phyloP scores from a whole-genome alignment of 2,113 vertebrate genomes.

The Mastomys coucha region DNA sequence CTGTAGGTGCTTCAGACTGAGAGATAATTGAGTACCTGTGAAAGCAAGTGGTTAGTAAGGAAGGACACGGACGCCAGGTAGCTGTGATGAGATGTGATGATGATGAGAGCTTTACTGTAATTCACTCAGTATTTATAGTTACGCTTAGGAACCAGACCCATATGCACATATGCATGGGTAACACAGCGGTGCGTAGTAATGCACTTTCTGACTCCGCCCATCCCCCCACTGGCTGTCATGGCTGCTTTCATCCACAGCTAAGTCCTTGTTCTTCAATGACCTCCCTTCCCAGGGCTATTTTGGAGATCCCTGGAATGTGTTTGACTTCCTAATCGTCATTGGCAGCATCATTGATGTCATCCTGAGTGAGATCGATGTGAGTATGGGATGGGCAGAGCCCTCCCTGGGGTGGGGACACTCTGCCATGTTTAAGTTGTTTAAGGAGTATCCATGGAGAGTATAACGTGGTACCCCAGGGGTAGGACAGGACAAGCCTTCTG shows the following conservation, averaged over 20 bases:
- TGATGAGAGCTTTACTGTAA: no score
- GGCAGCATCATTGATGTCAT: slow-evolving; percentile 98
- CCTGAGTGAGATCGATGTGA: slow-evolving; percentile 97
- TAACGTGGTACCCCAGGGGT: not conserved
- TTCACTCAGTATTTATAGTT: no score
- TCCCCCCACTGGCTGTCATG: not conserved
- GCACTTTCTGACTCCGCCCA: no score
- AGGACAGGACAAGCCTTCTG: not conserved
- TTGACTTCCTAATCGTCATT: slow-evolving; percentile 98
- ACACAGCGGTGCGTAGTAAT: no score
- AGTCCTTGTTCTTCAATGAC: not conserved
- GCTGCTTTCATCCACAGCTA: not conserved
- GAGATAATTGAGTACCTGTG: no score
- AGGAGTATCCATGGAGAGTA: not conserved
- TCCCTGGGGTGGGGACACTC: not conserved
- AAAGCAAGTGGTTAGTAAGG: no score
- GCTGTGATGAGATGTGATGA: no score
- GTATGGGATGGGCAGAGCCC: slow-evolving; percentile 67
- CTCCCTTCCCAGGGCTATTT: slow-evolving; percentile 95
- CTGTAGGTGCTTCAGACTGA: no score
- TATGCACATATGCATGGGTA: no score
- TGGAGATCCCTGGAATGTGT: slow-evolving; percentile 99
- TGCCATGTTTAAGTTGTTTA: not conserved
- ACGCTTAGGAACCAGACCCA: no score
- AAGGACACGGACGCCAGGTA: no score